Evolutionary conservation across 64 coral and sea anemone species (phyloP), one percentile per base, ranked within the genome.

Genomic region (Dendrophyllia cribrosa): DNA sequence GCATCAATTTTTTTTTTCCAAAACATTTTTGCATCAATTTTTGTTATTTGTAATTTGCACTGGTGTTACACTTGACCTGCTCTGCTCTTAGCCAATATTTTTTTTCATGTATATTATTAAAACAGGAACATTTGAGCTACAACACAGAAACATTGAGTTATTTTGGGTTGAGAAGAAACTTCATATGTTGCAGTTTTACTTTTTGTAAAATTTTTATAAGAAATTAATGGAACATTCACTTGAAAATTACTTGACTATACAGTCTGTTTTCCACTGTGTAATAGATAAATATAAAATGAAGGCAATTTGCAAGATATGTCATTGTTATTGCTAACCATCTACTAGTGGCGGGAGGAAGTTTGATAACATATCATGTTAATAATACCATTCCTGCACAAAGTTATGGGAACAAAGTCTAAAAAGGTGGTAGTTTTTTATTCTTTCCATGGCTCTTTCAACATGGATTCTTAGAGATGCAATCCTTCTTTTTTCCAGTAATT

Each of bases 351-450:
- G 83, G 25, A 68, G 83, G 49, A 86, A 86, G 60, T 75, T 88
- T 59, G 85, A 59, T 9, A 88, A 69, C 85, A 73, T 72, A 67
- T 86, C 83, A 86, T 84, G 44, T 86, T 64, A 86, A 70, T 86
- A 3, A 70, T 86, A 69, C 64, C 83, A 86, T 70, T 69, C 19
- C 58, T 70, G 43, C 83, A 87, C 12, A 64, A 68, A 47, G 60
- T 85, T 46, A 85, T 67, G 4, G 82, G 45, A 4, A 88, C 68
- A 88, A 88, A 90, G 49, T 95, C 87, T 62, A n/a, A 95, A 89
- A 90, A 90, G 86, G 21, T 90, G 79, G 47, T 89, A 94, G 87
- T 94, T 89, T 56, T 89, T 88, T 21, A 89, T 94, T 44, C 70
- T 7, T 71, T 94, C 79, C 58, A 89, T 94, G 43, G 87, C 87